Evolutionary conservation across 1,140 invertebrate genomes (phyloP), one percentile per base, ranked within the genome.

Genomic region (Zaprionus ghesquierei): DNA sequence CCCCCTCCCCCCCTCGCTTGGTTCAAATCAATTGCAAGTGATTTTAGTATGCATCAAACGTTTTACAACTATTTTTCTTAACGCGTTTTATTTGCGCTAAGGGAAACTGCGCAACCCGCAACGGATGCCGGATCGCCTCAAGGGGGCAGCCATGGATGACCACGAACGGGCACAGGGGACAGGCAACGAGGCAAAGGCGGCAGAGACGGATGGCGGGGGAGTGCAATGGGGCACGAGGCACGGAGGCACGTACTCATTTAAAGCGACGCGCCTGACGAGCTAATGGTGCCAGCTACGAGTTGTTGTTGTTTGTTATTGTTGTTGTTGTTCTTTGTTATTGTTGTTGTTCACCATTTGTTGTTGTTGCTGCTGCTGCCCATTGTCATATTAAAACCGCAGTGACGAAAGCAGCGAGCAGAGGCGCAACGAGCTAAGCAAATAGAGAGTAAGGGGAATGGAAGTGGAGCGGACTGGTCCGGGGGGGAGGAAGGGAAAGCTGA

Each of bases 1-100:
- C 0, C 1, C 41, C 0, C 18, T 8, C 41, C 3, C 3, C 9
- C 8, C 18, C 8, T 1, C 27, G 6, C 41, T 9, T 46, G 18
- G 41, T 76, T 18, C 61, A 82, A 87, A 89, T 87, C 84, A 87
- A 87, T 87, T 87, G 79, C 73, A 84, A 75, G 66, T 38, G 65
- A 65, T 89, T 89, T 89, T 89, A 77, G 84, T 89, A 89, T 89
- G 80, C 84, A 89, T 84, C 85, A 77, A 74, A 61, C 84, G 84
- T 89, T 89, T 84, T 84, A 80, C 85, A 89, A 89, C 84, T 89
- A 89, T 89, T 89, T 89, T 89, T 89, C 84, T 89, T 89, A 89
- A 89, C 84, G 74, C 84, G 84, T 89, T 89, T 87, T 89, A 89
- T 89, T 89, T 65, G 77, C 85, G 85, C 84, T 89, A 49, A 64